phyloP scores from a whole-genome alignment of 1,140 invertebrate species.

The Aphaenogaster rudis region DNA sequence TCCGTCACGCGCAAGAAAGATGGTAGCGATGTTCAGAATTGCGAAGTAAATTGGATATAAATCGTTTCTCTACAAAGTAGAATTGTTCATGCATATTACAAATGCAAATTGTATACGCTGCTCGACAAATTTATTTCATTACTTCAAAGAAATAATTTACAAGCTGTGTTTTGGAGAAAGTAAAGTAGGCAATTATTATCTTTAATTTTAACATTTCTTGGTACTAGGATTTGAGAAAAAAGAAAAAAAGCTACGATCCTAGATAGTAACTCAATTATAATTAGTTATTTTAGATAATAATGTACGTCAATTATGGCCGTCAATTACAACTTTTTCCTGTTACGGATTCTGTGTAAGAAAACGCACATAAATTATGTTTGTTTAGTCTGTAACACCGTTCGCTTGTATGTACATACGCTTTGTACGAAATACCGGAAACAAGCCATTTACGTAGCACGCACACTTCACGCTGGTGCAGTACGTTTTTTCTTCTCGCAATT shows the following conservation, averaged over 20 bases:
- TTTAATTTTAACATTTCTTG: not conserved
- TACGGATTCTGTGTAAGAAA: not conserved
- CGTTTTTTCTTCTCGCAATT: slow-evolving; percentile 34
- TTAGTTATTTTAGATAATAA: not conserved
- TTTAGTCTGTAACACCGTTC: slow-evolving; percentile 24
- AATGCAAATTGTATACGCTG: not conserved
- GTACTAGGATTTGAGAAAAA: not conserved
- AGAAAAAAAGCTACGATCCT: not conserved
- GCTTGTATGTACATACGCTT: not conserved
- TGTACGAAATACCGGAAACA: slow-evolving; percentile 30
- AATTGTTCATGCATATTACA: not conserved
- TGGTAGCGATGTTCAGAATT: not conserved
- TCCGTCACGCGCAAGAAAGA: not conserved
- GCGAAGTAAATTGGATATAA: not conserved
- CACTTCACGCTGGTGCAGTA: slow-evolving; percentile 33
- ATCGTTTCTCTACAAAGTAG: not conserved
- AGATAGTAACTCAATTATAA: not conserved
- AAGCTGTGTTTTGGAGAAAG: not conserved
- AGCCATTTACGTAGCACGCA: slow-evolving; percentile 27
- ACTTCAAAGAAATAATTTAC: not conserved
- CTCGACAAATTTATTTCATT: not conserved
- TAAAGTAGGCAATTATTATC: not conserved
- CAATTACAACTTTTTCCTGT: not conserved
- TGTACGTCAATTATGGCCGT: not conserved
- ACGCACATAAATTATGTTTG: slow-evolving; percentile 13